A percentile compares a stretch with the other conserved stretches of the same genome.
Conservation (phyloP, 2,797 vertebrate species). For the Sciurus vulgaris region DNA sequence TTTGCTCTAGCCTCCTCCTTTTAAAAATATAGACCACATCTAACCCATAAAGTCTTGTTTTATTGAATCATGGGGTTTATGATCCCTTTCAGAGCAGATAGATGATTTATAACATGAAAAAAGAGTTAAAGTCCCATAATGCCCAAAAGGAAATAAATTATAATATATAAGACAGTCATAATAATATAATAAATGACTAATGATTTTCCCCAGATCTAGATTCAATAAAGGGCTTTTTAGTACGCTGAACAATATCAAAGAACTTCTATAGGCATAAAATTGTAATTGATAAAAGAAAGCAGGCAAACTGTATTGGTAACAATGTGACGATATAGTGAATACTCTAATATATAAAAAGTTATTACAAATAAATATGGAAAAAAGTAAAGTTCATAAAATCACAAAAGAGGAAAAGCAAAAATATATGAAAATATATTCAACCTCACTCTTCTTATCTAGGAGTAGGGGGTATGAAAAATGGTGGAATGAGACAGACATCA, state of each 20-base stretch:
- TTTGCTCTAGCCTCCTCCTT: not conserved
- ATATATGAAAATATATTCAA: not conserved
- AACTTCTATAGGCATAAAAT: not conserved
- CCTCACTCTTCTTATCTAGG: not conserved
- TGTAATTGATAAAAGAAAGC: not conserved
- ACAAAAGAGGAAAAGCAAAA: not conserved
- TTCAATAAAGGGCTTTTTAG: not conserved
- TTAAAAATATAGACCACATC: not conserved
- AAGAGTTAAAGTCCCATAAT: not conserved
- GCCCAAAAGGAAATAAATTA: slow-evolving; percentile 9
- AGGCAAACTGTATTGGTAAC: not conserved
- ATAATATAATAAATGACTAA: not conserved
- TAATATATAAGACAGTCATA: not conserved
- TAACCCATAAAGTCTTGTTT: not conserved
- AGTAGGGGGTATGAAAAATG: too few relatives aligned
- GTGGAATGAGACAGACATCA: too few relatives aligned
- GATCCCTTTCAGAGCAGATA: not conserved
- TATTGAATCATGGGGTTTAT: not conserved
- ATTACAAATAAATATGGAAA: not conserved
- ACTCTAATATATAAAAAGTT: slow-evolving; percentile 7
- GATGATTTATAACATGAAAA: not conserved
- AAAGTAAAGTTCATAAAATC: not conserved
- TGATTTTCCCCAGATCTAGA: not conserved
- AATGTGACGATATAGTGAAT: not conserved
- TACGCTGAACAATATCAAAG: not conserved